Evolutionary conservation across 2,113 vertebrate species (phyloP).

Genomic region (Cyprinodon variegatus): DNA sequence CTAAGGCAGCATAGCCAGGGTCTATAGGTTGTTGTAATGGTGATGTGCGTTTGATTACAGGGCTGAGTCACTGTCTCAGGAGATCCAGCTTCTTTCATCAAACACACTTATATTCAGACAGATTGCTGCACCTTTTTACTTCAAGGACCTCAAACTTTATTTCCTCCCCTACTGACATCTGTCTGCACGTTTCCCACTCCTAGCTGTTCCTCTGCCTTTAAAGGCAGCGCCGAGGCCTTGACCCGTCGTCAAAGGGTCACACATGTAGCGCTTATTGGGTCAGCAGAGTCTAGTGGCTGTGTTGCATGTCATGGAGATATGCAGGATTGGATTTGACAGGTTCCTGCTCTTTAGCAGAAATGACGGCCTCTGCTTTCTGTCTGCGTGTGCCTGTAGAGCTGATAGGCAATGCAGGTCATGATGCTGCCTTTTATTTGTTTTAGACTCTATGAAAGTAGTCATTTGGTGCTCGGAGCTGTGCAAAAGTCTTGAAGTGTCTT

Average conservation of each 20-base stretch:
- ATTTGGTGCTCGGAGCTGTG: background rate
- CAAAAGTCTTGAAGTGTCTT: no score
- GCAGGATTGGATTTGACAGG: constrained; percentile 51
- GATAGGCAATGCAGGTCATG: constrained; percentile 9
- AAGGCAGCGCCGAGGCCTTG: background rate
- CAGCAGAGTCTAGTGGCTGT: constrained; percentile 31
- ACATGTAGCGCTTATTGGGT: constrained; percentile 21
- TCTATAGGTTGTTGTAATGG: constrained; percentile 32
- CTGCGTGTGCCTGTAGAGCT: constrained; percentile 14
- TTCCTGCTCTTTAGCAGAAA: constrained; percentile 43
- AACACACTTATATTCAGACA: background rate
- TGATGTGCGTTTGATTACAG: constrained; percentile 37
- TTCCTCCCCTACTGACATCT: background rate
- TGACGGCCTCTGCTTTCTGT: constrained; percentile 34
- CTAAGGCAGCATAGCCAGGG: constrained; percentile 1
- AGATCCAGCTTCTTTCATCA: constrained; percentile 13
- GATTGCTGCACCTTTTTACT: background rate
- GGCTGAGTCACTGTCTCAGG: constrained; percentile 14
- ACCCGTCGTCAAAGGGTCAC: constrained; percentile 18
- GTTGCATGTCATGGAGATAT: constrained; percentile 60
- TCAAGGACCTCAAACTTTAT: background rate
- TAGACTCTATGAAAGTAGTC: constrained; percentile 27
- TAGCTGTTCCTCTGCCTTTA: background rate
- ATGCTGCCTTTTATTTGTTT: constrained; percentile 15
- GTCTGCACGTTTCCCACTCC: constrained; percentile 4